These are phyloP conservation scores for Macrosiphum euphorbiae DNA, from an alignment of 2,888 invertebrate genomes.

Conservation along the genomic window DNA sequence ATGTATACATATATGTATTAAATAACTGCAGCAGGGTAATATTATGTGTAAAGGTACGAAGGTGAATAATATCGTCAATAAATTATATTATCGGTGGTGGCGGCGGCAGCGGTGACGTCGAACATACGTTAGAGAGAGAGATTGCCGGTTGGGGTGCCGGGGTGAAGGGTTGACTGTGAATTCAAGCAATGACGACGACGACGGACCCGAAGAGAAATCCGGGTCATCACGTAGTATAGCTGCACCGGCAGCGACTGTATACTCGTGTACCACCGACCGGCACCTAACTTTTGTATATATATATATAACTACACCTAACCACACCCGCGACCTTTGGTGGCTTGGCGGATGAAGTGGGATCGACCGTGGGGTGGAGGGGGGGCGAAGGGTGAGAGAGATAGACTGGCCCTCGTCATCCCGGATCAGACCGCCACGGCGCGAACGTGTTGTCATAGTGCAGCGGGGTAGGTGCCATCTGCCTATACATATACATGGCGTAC, in stretches of 20 bases:
- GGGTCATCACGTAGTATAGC: conserved; percentile 55
- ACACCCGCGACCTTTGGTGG: not conserved
- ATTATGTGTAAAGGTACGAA: not conserved
- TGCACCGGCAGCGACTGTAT: not conserved
- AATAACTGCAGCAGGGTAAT: not conserved
- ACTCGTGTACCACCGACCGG: not conserved
- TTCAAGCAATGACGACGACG: not conserved
- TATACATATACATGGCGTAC: not conserved
- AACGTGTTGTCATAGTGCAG: conserved; percentile 44
- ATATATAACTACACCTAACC: conserved; percentile 30
- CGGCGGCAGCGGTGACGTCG: not conserved
- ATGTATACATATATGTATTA: not conserved
- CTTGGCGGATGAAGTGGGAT: not conserved
- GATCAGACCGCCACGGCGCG: conserved; percentile 18
- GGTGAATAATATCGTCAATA: not conserved
- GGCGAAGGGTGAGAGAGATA: not conserved
- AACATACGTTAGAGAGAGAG: not conserved
- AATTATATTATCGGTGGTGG: not conserved
- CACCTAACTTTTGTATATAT: not conserved
- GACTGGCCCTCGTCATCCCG: conserved; percentile 17
- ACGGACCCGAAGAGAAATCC: conserved; percentile 13
- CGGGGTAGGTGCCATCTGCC: not conserved
- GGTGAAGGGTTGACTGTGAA: not conserved
- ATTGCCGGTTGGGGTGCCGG: not conserved
- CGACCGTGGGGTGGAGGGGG: no score